Percentiles rank a stretch among this genome's conserved stretches.
phyloP scores from a whole-genome alignment of 2,888 invertebrate species.

The Notodonta dromedarius region DNA sequence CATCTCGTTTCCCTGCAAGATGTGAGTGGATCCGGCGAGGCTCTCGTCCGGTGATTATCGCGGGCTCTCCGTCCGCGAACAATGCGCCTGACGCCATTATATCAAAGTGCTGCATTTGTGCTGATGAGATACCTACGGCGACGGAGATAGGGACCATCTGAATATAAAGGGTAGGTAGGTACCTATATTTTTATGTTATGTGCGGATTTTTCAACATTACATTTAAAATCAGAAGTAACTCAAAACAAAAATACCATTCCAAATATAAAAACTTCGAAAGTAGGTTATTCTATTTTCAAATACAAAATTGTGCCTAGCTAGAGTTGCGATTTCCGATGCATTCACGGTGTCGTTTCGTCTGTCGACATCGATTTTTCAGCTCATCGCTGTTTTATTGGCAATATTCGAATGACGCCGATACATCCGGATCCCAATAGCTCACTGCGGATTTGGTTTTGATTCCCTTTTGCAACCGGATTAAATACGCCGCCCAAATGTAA shows the following conservation, averaged over 20 bases:
- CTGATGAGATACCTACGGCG: constrained; percentile 40
- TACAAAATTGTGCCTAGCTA: neutral
- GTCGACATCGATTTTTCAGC: constrained; percentile 83
- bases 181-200: neutral
- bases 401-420: constrained; percentile 72
- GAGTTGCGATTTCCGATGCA: constrained; percentile 12
- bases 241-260: neutral
- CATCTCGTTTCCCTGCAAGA: constrained; percentile 10
- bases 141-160: constrained; percentile 11
- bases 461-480: constrained; percentile 24
- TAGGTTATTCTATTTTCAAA: neutral
- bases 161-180: neutral
- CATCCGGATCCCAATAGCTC: constrained; percentile 53
- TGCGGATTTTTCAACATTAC: neutral
- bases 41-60: constrained; percentile 61
- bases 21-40: constrained; percentile 34
- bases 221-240: neutral
- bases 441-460: constrained; percentile 45
- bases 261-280: neutral
- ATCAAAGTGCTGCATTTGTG: constrained; percentile 50
- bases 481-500: neutral
- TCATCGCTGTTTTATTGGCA: constrained; percentile 82
- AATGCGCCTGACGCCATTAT: constrained; percentile 57
- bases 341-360: constrained; percentile 61
- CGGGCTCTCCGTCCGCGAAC: constrained; percentile 52